Conservation (phyloP, 2,113 vertebrate species). For the Camelus dromedarius region DNA sequence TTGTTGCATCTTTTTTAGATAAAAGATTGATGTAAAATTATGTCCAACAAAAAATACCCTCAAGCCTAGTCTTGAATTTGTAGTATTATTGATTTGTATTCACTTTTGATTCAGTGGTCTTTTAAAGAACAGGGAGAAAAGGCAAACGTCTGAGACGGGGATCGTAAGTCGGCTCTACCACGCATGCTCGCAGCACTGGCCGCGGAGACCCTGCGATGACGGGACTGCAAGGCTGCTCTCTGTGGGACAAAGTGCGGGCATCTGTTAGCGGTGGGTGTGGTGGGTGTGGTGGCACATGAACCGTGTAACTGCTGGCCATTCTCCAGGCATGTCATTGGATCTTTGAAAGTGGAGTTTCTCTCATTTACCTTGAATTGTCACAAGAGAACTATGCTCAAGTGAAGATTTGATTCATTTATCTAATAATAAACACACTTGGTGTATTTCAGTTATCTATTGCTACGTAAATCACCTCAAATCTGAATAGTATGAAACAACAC, state of each 20-base stretch:
- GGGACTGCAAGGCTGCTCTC: neutral
- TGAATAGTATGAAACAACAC: neutral
- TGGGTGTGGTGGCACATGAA: neutral
- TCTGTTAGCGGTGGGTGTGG: neutral
- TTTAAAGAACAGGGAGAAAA: conserved; percentile 11
- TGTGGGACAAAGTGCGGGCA: neutral
- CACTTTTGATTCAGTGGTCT: neutral
- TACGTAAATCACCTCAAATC: neutral
- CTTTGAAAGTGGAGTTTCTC: neutral
- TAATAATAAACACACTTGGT: neutral
- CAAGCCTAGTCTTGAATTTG: neutral
- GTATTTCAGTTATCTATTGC: neutral
- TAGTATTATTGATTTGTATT: neutral
- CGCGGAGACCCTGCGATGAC: neutral
- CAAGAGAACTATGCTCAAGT: neutral
- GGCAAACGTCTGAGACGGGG: neutral
- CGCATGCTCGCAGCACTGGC: neutral
- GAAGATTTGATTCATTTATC: neutral
- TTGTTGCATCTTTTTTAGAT: conserved; percentile 8
- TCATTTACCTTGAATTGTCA: neutral
- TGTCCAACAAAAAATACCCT: neutral
- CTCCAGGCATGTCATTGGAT: neutral
- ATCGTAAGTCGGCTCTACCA: neutral
- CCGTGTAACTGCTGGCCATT: too few relatives aligned
- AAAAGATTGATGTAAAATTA: neutral